Conservation (phyloP, 1,140 invertebrate species). For the Drosophila saltans region DNA sequence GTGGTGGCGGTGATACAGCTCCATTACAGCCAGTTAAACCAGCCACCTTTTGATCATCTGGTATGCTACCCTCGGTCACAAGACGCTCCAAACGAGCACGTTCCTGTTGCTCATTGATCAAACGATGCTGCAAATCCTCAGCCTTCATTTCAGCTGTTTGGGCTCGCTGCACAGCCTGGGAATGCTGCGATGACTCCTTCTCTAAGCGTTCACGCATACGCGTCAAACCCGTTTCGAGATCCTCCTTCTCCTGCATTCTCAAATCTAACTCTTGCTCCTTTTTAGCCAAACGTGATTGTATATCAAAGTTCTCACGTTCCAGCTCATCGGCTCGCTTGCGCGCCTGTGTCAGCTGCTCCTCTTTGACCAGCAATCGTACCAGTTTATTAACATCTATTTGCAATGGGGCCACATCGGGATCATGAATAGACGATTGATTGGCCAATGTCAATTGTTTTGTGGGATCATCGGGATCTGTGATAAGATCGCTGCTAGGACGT, state of each 20-base stretch:
- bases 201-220: slow-evolving; percentile 95
- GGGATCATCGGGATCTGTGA: slow-evolving; percentile 68
- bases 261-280: slow-evolving; percentile 97
- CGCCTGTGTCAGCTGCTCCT: slow-evolving; percentile 95
- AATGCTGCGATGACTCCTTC: slow-evolving; percentile 93
- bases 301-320: slow-evolving; percentile 94
- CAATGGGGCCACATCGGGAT: slow-evolving; percentile 93
- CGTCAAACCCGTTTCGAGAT: slow-evolving; percentile 92
- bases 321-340: slow-evolving; percentile 93
- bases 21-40: slow-evolving; percentile 81
- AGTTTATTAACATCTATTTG: slow-evolving; percentile 96
- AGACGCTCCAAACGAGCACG: slow-evolving; percentile 92
- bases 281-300: slow-evolving; percentile 92
- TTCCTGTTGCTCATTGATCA: slow-evolving; percentile 92
- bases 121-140: slow-evolving; percentile 89
- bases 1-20: slow-evolving; percentile 85
- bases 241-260: slow-evolving; percentile 95
- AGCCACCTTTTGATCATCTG: slow-evolving; percentile 94
- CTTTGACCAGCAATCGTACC: slow-evolving; percentile 95
- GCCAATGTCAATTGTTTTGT: slow-evolving; percentile 60
- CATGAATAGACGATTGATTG: slow-evolving; percentile 84
- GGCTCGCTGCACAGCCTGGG: slow-evolving; percentile 92
- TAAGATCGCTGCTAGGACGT: slow-evolving; percentile 75
- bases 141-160: slow-evolving; percentile 90
- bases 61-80: slow-evolving; percentile 93